Evolutionary conservation across 2,797 vertebrate genomes (phyloP), one percentile per base, ranked within the genome.

Genomic region (Sebastes matsubarae): DNA sequence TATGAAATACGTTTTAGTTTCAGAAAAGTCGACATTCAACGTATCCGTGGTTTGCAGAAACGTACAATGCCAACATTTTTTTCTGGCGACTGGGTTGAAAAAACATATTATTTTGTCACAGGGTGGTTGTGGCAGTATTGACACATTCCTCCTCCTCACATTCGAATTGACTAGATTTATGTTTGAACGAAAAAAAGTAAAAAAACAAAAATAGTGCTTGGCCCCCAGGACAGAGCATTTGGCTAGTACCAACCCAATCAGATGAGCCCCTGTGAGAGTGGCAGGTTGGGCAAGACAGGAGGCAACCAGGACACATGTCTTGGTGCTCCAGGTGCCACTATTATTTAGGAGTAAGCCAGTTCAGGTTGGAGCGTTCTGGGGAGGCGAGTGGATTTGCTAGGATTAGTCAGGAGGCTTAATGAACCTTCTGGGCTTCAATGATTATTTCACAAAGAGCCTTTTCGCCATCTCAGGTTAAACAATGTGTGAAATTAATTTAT

Each of bases 401-500:
- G 83, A 87, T 92, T 92, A 88, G 83, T 78, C 38, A 7, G 46
- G 68, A 79, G 34, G 72, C 63, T 89, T 92, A 91, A 92, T 92
- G 85, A 91, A 87, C 85, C 89, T 87, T 79, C 60, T 59, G 80
- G 73, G 84, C 72, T 87, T 57, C 50, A 46, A 14, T 82, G 87
- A 88, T 91, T 91, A 87, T 90, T 88, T 88, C 71, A 81, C 82
- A 90, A 83, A 89, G 67, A 76, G 42, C 68, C 52, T 60, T 87
- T 84, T 83, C 30, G 72, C 79, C 30, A 72, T 77, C 77, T 79
- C 72, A 64, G 84, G 81, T 91, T 88, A 91, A 94, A 91, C 86
- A 92, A 90, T 79, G 84, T 91, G 87, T 92, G 88, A 88, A 92
- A 93, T 93, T 79, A 80, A 91, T 89, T 83, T 85, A 92, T 89